These are phyloP conservation scores for Caenorhabditis panamensis DNA, from an alignment of 2,888 invertebrate species.

Conservation along the genomic window DNA sequence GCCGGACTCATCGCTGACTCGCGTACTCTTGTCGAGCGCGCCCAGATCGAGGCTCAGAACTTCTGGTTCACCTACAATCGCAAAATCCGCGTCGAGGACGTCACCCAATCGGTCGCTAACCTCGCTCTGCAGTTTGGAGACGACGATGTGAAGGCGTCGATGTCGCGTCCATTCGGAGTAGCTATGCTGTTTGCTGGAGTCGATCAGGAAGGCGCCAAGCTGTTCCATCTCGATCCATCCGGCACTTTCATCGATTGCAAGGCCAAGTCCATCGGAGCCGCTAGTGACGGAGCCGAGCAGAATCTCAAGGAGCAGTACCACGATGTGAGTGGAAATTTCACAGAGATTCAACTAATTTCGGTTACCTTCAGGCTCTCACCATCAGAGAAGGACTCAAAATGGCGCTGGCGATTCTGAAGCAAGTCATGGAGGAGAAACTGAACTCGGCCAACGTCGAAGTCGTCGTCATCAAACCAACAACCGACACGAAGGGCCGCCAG, in stretches of 20 bases:
- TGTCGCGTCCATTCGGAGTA: slow-evolving; percentile 97
- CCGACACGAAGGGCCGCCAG: slow-evolving; percentile 74
- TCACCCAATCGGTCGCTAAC: slow-evolving; percentile 98
- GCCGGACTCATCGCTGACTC: slow-evolving; percentile 96
- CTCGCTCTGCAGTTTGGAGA: slow-evolving; percentile 99
- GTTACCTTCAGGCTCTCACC: slow-evolving; percentile 90
- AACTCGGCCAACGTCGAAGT: slow-evolving; percentile 96
- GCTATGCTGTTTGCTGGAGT: slow-evolving; percentile 95
- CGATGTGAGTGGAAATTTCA: slow-evolving; percentile 81
- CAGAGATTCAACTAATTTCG: not conserved
- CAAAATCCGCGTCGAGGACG: slow-evolving; percentile 89
- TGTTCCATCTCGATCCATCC: slow-evolving; percentile 92
- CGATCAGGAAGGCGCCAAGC: slow-evolving; percentile 89
- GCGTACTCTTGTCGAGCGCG: slow-evolving; percentile 92
- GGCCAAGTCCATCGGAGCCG: slow-evolving; percentile 99
- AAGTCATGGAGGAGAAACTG: slow-evolving; percentile 99
- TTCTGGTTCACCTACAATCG: slow-evolving; percentile 81
- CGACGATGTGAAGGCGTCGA: slow-evolving; percentile 90
- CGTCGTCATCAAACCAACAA: slow-evolving; percentile 76
- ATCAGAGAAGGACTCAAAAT: slow-evolving; percentile 93
- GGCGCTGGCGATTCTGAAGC: slow-evolving; percentile 94
- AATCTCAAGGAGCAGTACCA: slow-evolving; percentile 88
- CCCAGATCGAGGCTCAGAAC: slow-evolving; percentile 90
- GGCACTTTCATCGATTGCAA: slow-evolving; percentile 95
- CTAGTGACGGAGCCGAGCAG: slow-evolving; percentile 98